Conservation (phyloP, 2,888 invertebrate genomes). For the Cataglyphis altisquamis region DNA sequence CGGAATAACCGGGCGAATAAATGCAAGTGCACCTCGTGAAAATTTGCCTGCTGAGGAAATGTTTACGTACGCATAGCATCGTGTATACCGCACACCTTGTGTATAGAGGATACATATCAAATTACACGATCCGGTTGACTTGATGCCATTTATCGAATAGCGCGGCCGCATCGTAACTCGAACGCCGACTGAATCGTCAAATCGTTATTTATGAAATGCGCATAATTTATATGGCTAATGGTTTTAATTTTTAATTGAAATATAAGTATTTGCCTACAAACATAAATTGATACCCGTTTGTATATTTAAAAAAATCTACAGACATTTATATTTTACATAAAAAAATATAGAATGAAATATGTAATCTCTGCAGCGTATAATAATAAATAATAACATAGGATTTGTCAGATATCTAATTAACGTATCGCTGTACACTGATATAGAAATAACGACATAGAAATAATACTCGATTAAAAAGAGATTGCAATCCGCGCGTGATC, state of each 20-base stretch:
- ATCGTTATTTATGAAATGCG: conserved; percentile 32
- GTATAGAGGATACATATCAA: conserved; percentile 56
- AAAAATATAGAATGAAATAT: conserved; percentile 1
- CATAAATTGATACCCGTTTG: conserved; percentile 24
- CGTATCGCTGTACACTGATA: neutral
- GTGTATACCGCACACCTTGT: conserved; percentile 5
- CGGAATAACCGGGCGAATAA: conserved; percentile 63
- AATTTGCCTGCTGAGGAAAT: conserved; percentile 39
- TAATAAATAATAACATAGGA: conserved; percentile 12
- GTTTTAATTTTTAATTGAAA: conserved; percentile 39
- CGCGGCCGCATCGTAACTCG: conserved; percentile 16
- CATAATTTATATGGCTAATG: conserved; percentile 31
- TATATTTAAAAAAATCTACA: neutral
- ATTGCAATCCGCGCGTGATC: conserved; percentile 18
- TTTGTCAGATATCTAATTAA: conserved; percentile 34
- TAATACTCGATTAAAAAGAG: conserved; percentile 1
- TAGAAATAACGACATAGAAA: neutral
- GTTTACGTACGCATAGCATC: conserved; percentile 30
- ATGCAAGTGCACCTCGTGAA: conserved; percentile 39
- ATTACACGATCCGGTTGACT: conserved; percentile 56
- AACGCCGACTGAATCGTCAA: conserved; percentile 34
- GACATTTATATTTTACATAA: neutral
- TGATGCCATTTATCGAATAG: conserved; percentile 38
- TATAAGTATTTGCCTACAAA: neutral
- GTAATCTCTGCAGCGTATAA: neutral